A percentile compares a stretch with the other conserved stretches of the same genome.
These are phyloP conservation scores for Cnemophilus loriae DNA, from an alignment of 2,113 vertebrate genomes.

Conservation along the genomic window DNA sequence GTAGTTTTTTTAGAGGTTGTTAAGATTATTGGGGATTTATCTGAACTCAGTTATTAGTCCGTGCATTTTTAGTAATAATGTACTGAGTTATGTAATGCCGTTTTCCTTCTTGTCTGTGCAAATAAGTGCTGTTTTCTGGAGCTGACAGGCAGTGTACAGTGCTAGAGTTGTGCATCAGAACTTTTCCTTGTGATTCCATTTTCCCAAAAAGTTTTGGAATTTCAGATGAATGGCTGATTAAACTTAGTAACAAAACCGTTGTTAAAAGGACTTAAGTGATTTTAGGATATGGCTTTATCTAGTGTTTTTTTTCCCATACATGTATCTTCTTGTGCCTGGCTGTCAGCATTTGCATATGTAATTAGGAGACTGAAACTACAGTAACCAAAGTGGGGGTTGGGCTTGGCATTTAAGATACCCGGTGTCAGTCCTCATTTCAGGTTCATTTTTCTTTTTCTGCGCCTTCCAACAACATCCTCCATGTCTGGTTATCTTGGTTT, in stretches of 20 bases:
- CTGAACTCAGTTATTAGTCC: neutral
- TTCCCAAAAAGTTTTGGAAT: neutral
- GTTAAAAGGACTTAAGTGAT: neutral
- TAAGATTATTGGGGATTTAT: neutral
- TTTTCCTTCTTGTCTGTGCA: neutral
- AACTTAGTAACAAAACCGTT: neutral
- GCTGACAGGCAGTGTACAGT: neutral
- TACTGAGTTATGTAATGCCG: neutral
- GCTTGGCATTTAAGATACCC: neutral
- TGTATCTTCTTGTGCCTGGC: neutral
- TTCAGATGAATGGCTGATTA: neutral
- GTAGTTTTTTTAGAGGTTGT: neutral
- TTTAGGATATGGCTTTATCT: neutral
- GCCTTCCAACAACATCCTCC: constrained; percentile 48
- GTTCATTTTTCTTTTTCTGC: constrained; percentile 43
- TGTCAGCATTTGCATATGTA: neutral
- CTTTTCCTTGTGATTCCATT: neutral
- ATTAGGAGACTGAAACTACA: neutral
- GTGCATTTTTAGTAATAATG: neutral
- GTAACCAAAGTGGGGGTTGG: neutral
- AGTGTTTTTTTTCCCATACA: neutral
- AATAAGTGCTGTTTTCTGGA: neutral
- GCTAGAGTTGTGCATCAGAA: neutral
- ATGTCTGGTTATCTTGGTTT: constrained; percentile 29
- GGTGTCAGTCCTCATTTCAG: constrained; percentile 3